These are phyloP conservation scores for Empidonax alnorum DNA, from an alignment of 2,113 vertebrate species.

Conservation along the genomic window DNA sequence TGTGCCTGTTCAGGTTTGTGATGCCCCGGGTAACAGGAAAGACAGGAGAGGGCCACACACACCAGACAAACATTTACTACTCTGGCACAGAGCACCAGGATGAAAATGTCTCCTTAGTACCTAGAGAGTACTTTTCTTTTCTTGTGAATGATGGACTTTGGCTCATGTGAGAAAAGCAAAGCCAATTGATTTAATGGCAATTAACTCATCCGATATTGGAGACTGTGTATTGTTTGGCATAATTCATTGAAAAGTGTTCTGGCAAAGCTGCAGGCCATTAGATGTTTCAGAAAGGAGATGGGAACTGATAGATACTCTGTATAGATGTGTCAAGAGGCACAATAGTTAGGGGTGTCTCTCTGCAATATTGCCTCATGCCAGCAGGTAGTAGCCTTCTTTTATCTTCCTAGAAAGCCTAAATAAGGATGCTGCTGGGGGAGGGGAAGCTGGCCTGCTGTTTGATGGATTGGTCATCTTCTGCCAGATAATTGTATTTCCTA, in stretches of 20 bases:
- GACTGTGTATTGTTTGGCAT: conserved; percentile 21
- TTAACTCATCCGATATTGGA: conserved; percentile 59
- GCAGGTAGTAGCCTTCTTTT: background rate
- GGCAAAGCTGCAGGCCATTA: conserved; percentile 36
- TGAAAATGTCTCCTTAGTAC: background rate
- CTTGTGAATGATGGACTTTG: conserved; percentile 39
- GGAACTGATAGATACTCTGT: conserved; percentile 9
- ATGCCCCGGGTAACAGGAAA: background rate
- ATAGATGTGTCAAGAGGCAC: background rate
- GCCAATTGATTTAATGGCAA: conserved; percentile 62
- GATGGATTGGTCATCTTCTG: conserved; percentile 32
- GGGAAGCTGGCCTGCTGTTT: background rate
- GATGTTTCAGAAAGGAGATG: background rate
- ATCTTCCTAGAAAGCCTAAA: conserved; percentile 49
- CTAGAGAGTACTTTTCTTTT: conserved; percentile 7
- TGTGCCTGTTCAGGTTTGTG: background rate
- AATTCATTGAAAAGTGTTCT: conserved; percentile 51
- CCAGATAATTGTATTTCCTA: conserved; percentile 66
- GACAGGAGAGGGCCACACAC: background rate
- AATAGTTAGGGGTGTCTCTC: background rate
- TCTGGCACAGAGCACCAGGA: background rate
- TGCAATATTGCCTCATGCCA: background rate
- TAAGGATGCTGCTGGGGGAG: background rate
- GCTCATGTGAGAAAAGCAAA: conserved; percentile 43
- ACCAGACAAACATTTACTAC: background rate